Percentiles rank a stretch among this genome's conserved stretches.
phyloP scores from a whole-genome alignment of 92 coral and sea anemone species.

The Porites rus region DNA sequence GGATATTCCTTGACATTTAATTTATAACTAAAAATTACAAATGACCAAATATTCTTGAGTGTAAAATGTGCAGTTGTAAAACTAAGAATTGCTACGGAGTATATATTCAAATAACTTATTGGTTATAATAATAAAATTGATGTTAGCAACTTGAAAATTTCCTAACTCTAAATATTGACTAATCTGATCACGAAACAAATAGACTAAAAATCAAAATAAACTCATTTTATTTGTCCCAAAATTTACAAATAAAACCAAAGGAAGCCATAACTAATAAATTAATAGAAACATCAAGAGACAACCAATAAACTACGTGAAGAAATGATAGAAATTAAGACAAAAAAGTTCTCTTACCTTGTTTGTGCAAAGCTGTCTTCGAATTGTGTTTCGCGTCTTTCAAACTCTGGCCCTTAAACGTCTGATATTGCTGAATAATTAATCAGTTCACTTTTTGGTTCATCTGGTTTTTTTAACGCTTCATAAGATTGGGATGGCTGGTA shows the following conservation, averaged over 20 bases:
- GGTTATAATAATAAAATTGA: neutral
- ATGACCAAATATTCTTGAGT: neutral
- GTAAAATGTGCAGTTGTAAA: neutral
- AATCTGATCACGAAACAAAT: neutral
- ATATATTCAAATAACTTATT: neutral
- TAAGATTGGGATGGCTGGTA: conserved; percentile 37
- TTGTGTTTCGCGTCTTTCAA: conserved; percentile 54
- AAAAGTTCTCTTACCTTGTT: conserved; percentile 17
- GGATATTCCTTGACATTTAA: neutral
- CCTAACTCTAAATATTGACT: neutral
- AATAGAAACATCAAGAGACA: neutral
- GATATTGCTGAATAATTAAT: conserved; percentile 31
- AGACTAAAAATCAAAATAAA: conserved; percentile 26
- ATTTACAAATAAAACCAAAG: conserved; percentile 36
- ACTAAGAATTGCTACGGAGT: neutral
- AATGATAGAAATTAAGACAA: neutral
- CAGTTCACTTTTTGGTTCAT: conserved; percentile 35
- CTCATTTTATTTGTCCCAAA: neutral
- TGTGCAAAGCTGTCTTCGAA: conserved; percentile 46
- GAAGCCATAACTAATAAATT: neutral
- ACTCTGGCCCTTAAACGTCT: conserved; percentile 52
- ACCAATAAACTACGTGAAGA: neutral
- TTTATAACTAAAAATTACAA: neutral
- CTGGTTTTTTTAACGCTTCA: conserved; percentile 58
- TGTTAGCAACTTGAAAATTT: neutral